Conservation (phyloP, 2,888 invertebrate species). For the Agrotis exclamationis region DNA sequence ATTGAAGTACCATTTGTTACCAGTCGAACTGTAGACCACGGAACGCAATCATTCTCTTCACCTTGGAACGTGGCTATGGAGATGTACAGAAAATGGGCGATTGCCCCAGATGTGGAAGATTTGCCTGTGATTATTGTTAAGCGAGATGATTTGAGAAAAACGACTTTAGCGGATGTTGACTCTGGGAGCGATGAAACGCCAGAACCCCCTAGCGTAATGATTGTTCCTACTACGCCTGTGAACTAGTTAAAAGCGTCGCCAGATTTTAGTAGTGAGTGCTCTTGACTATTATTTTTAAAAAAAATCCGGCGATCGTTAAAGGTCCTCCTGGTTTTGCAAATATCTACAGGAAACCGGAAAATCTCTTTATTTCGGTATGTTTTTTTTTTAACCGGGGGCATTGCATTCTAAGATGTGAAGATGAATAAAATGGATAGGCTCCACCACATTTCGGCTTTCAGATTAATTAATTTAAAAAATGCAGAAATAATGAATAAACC, state of each 20-base stretch:
- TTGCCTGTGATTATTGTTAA: constrained; percentile 77
- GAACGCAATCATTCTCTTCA: fast-evolving
- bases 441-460: too few species aligned
- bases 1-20: constrained; percentile 77
- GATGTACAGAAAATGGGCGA: constrained; percentile 83
- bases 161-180: constrained; percentile 72
- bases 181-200: constrained; percentile 55
- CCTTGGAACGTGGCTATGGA: constrained; percentile 61
- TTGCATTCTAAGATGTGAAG: too few species aligned
- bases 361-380: too few species aligned
- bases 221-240: constrained; percentile 65
- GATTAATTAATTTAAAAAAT: too few species aligned
- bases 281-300: background rate
- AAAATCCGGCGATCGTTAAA: background rate
- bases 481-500: too few species aligned
- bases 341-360: too few species aligned
- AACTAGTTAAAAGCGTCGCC: constrained; percentile 35
- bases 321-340: too few species aligned
- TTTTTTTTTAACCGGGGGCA: too few species aligned
- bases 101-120: constrained; percentile 78
- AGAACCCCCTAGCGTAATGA: constrained; percentile 63
- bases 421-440: too few species aligned
- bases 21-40: fast-evolving
- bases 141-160: constrained; percentile 61
- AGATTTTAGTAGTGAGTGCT: constrained; percentile 26